These are phyloP conservation scores for Ectropis crepuscularia DNA, from an alignment of 2,888 invertebrate species.

Conservation along the genomic window DNA sequence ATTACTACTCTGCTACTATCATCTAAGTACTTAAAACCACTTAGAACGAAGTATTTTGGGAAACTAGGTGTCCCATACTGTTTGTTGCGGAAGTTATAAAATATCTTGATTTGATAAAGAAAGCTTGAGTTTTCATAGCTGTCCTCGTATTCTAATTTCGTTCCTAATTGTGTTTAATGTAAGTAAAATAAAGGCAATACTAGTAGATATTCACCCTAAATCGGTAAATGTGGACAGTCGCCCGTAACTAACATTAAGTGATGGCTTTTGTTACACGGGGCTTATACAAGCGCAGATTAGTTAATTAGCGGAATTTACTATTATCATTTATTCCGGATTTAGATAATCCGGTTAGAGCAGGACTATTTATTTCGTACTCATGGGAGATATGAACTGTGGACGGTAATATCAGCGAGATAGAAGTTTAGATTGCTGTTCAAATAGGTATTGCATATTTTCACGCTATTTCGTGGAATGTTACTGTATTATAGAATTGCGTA, in stretches of 20 bases:
- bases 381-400: slow-evolving; percentile 13
- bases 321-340: slow-evolving; percentile 17
- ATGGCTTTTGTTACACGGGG: slow-evolving; percentile 40
- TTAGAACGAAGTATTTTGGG: too few species aligned
- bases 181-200: neutral
- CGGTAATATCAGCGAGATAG: neutral
- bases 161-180: too few species aligned
- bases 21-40: too few species aligned
- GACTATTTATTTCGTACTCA: slow-evolving; percentile 12
- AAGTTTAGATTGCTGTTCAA: neutral
- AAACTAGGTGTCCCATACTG: too few species aligned
- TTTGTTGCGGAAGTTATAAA: too few species aligned
- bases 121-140: too few species aligned
- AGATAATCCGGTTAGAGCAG: slow-evolving; percentile 13
- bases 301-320: slow-evolving; percentile 33
- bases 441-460: too few species aligned
- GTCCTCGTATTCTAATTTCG: too few species aligned
- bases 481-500: too few species aligned
- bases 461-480: too few species aligned
- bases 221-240: slow-evolving; percentile 14
- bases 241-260: slow-evolving; percentile 41
- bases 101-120: too few species aligned
- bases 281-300: slow-evolving; percentile 36
- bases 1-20: too few species aligned
- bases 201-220: slow-evolving; percentile 18